Evolutionary conservation across 64 coral and sea anemone species (phyloP).

Genomic region (Stichodactyla mertensii): DNA sequence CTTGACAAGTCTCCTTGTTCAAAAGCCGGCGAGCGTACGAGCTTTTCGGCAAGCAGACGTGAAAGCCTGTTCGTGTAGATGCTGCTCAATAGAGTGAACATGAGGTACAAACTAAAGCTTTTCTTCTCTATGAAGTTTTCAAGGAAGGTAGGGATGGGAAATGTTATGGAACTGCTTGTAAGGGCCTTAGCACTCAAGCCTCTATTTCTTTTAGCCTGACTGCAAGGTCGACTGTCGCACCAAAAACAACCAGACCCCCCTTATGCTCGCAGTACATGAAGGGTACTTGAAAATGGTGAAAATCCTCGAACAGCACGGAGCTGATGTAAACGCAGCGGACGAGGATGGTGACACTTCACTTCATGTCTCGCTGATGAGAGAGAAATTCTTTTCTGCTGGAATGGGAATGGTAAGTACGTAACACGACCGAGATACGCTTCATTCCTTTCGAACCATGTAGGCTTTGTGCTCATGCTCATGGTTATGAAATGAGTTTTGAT

Average conservation of each 20-base stretch:
- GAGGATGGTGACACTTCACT: conserved; percentile 33
- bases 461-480: too few species aligned
- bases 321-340: conserved; percentile 15
- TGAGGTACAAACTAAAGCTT: background rate
- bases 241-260: conserved; percentile 10
- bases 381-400: conserved; percentile 15
- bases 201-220: background rate
- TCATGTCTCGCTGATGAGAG: conserved; percentile 24
- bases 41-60: background rate
- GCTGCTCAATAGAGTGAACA: background rate
- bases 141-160: background rate
- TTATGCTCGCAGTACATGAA: conserved; percentile 37
- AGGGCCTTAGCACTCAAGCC: background rate
- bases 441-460: too few species aligned
- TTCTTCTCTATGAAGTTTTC: background rate
- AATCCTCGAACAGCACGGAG: conserved; percentile 39
- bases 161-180: background rate
- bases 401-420: conserved; percentile 11
- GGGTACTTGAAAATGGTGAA: conserved; percentile 42
- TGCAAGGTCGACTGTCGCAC: conserved; percentile 14
- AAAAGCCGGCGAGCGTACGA: too few species aligned
- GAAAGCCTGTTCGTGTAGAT: background rate
- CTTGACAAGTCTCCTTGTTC: too few species aligned
- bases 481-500: background rate
- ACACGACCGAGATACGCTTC: too few species aligned